Evolutionary conservation across 2,797 vertebrate genomes (phyloP).

Genomic region (Tarsius wallacei): DNA sequence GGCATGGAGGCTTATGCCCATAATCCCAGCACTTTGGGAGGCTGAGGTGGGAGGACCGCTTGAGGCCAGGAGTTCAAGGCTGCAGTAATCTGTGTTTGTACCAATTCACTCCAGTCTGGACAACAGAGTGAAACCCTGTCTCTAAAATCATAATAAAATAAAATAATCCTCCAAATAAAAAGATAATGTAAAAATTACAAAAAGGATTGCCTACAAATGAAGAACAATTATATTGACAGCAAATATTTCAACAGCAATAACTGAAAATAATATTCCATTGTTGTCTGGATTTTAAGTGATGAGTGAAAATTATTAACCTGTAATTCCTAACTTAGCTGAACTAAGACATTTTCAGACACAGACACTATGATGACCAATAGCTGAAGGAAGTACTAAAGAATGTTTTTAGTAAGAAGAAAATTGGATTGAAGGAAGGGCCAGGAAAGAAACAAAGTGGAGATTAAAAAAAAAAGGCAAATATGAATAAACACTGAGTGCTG

Average conservation of each 20-base stretch:
- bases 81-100: too few relatives aligned
- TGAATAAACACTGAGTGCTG: neutral
- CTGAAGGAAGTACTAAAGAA: constrained; percentile 2
- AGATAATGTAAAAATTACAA: too few relatives aligned
- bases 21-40: too few relatives aligned
- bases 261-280: neutral
- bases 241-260: neutral
- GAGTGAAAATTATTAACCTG: neutral
- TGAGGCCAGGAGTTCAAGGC: too few relatives aligned
- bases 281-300: constrained; percentile 30
- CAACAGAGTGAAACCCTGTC: too few relatives aligned
- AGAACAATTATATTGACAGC: neutral
- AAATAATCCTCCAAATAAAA: too few relatives aligned
- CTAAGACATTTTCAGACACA: constrained; percentile 53
- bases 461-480: neutral
- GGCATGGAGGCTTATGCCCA: too few relatives aligned
- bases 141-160: too few relatives aligned
- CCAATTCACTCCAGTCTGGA: too few relatives aligned
- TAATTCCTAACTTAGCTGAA: constrained; percentile 54
- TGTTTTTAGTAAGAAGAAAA: constrained; percentile 37
- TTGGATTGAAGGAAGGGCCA: neutral
- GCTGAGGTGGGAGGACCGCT: too few relatives aligned
- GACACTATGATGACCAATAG: neutral
- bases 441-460: neutral
- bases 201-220: neutral